Evolutionary conservation across 2,888 invertebrate genomes (phyloP).

Genomic region (Tinea semifulvella): DNA sequence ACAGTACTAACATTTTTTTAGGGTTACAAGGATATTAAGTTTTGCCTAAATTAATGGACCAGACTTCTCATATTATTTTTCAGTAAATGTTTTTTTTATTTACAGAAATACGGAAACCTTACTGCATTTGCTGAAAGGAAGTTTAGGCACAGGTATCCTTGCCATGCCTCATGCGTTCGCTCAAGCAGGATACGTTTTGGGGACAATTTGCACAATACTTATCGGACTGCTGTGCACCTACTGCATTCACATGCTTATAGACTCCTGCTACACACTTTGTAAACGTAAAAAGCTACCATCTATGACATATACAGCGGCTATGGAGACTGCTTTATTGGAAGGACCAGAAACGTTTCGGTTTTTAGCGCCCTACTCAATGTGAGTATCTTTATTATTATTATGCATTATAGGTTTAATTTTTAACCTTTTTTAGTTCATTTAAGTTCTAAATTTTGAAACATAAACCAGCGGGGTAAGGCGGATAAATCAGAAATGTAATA

Average conservation of each 20-base stretch:
- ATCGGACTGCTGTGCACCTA: constrained; percentile 93
- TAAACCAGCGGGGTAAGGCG: no score
- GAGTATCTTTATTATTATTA: constrained; percentile 32
- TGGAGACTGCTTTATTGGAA: constrained; percentile 78
- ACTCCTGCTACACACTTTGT: constrained; percentile 71
- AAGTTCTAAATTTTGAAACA: no score
- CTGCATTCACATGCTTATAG: constrained; percentile 90
- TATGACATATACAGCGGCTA: constrained; percentile 83
- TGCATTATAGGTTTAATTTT: no score
- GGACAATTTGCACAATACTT: constrained; percentile 79
- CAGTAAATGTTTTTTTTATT: neutral
- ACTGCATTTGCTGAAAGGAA: constrained; percentile 87
- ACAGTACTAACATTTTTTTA: no score
- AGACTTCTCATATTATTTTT: no score
- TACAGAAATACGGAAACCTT: constrained; percentile 80
- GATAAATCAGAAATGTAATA: no score
- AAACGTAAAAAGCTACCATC: constrained; percentile 68
- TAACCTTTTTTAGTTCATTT: no score
- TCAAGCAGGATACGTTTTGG: constrained; percentile 84
- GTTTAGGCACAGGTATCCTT: constrained; percentile 90
- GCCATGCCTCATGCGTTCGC: constrained; percentile 90
- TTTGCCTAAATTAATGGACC: no score
- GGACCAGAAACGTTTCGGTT: constrained; percentile 75
- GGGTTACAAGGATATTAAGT: no score
- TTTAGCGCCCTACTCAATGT: constrained; percentile 74